Evolutionary conservation across 2,888 invertebrate species (phyloP).

Genomic region (Choristoneura rosaceana): DNA sequence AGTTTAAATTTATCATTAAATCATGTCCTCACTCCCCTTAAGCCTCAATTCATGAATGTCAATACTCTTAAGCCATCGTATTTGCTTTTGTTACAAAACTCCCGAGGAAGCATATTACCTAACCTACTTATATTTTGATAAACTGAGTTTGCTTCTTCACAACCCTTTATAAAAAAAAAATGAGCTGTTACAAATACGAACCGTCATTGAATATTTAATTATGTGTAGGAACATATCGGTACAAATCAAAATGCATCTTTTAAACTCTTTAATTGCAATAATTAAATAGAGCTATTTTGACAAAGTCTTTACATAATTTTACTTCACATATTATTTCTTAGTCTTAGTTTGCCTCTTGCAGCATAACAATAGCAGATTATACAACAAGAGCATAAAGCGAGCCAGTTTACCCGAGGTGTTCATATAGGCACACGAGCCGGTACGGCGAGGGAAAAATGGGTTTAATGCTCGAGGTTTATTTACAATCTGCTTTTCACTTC

Average conservation of each 20-base stretch:
- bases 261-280: background rate
- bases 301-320: background rate
- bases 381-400: no score
- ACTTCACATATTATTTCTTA: background rate
- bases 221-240: slow-evolving; percentile 9
- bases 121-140: background rate
- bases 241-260: background rate
- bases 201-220: slow-evolving; percentile 7
- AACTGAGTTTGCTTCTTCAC: background rate
- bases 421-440: no score
- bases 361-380: background rate
- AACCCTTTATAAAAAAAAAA: background rate
- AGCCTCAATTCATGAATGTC: no score
- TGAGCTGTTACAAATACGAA: slow-evolving; percentile 3
- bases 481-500: no score
- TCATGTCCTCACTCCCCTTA: no score
- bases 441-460: no score
- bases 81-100: no score
- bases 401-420: no score
- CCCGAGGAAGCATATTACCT: background rate
- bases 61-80: no score
- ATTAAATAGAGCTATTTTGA: background rate
- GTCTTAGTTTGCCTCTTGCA: background rate
- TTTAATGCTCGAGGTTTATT: no score
- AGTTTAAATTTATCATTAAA: no score